Base-by-base conservation (phyloP, 2,888 invertebrate genomes). In the Diaprepes abbreviatus region DNA sequence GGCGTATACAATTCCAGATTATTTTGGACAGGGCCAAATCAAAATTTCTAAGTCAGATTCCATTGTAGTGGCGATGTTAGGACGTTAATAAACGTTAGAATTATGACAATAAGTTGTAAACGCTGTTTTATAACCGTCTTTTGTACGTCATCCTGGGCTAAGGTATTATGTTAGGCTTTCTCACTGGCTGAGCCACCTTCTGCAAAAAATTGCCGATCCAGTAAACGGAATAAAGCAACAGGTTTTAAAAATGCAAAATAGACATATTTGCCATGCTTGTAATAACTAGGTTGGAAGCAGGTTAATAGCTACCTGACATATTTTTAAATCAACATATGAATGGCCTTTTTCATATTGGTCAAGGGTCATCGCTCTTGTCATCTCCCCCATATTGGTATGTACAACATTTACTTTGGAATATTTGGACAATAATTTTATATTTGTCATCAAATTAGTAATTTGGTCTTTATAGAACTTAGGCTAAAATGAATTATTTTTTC, bases 11-110 rank as follows among this genome's bases (percentile, higher is more conserved):
- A 74, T 74, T 69, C 36, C 33, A 57, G 55, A 54, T 68, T 64
- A 52, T 48, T 67, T 68, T 35, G 52, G 55, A 62, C 59, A 57
- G 63, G 16, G 38, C 43, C 36, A 58, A 58, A 58, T 58, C 55
- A 55, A 58, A 45, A 33, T 48, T 60, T 68, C 45, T 40, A 68
- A 63, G 35, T 74, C 70, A 67, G 70, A 73, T 72, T 66, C 59
- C 71, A 74, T 72, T 55, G 65, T 60, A 38, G 68, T 63, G 63
- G 58, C 63, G 65, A 58, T 73, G 75, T 77, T 77, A 76, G 77
- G 78, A 77, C 79, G 79, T 79, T 81, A 79, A 79, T 81, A 80
- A 80, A 80, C 81, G 81, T 81, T 81, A 81, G 79, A 81, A 80
- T 79, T 79, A 77, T 75, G 77, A 79, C 78, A 77, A 76, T 75